Percentiles rank a stretch among this genome's conserved stretches.
Conservation (phyloP, 2,888 invertebrate genomes). For the Amphipoea oculea region DNA sequence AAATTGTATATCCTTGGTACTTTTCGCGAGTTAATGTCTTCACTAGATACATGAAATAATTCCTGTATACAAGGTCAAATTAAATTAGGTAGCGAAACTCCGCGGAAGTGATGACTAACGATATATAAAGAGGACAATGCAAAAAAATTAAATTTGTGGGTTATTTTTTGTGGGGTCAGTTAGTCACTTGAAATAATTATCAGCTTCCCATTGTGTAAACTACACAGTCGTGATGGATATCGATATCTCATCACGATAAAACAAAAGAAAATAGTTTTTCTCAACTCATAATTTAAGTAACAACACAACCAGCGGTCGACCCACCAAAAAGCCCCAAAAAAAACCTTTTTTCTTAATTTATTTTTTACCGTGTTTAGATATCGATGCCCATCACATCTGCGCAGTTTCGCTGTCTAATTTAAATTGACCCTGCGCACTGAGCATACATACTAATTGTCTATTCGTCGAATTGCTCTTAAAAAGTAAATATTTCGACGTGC, state of each 20-base stretch:
- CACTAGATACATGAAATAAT: slow-evolving; percentile 4
- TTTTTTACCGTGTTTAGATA: not conserved
- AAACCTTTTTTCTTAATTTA: not conserved
- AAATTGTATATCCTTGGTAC: slow-evolving; percentile 60
- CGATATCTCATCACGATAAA: too few relatives aligned
- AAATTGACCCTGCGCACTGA: not conserved
- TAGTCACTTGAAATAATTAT: too few relatives aligned
- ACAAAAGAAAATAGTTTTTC: not conserved
- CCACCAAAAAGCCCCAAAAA: not conserved
- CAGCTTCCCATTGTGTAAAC: too few relatives aligned
- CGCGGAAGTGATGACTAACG: not conserved
- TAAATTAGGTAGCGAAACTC: not conserved
- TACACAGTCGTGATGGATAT: too few relatives aligned
- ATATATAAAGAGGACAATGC: too few relatives aligned
- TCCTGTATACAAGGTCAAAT: not conserved
- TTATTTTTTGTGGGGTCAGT: too few relatives aligned
- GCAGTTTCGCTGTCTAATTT: not conserved
- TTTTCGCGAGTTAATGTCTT: slow-evolving; percentile 24
- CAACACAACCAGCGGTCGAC: not conserved
- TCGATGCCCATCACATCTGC: not conserved
- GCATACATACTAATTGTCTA: not conserved
- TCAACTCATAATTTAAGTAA: not conserved
- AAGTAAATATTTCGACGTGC: not conserved
- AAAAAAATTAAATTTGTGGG: too few relatives aligned
- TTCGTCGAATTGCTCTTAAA: not conserved